phyloP scores from a whole-genome alignment of 2,888 invertebrate genomes.

The Tipula vernalis region DNA sequence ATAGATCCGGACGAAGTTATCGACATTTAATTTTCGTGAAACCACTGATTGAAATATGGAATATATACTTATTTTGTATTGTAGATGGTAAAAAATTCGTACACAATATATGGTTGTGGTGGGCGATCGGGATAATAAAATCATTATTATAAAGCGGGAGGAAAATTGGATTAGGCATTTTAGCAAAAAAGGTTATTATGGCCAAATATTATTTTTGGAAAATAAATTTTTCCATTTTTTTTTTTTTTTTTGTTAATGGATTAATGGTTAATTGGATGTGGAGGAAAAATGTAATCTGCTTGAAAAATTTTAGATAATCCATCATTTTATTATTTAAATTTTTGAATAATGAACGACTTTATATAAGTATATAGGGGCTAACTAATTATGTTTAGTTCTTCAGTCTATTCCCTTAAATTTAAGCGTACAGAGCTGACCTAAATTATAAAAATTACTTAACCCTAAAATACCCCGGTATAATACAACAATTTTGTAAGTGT shows the following conservation, averaged over 20 bases:
- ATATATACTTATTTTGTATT: too few species aligned
- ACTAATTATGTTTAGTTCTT: neutral
- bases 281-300: neutral
- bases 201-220: neutral
- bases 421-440: neutral
- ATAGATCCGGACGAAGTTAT: neutral
- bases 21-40: neutral
- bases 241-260: neutral
- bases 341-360: neutral
- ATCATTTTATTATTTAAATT: neutral
- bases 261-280: neutral
- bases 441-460: neutral
- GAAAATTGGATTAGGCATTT: neutral
- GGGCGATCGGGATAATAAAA: neutral
- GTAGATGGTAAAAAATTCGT: neutral
- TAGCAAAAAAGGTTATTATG: neutral
- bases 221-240: neutral
- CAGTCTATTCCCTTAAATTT: neutral
- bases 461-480: too few species aligned
- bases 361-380: neutral
- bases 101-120: neutral
- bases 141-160: neutral
- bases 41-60: neutral
- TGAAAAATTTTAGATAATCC: neutral
- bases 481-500: neutral